Evolutionary conservation across 2,113 vertebrate species (phyloP), one percentile per base, ranked within the genome.

Genomic region (Passer montanus): DNA sequence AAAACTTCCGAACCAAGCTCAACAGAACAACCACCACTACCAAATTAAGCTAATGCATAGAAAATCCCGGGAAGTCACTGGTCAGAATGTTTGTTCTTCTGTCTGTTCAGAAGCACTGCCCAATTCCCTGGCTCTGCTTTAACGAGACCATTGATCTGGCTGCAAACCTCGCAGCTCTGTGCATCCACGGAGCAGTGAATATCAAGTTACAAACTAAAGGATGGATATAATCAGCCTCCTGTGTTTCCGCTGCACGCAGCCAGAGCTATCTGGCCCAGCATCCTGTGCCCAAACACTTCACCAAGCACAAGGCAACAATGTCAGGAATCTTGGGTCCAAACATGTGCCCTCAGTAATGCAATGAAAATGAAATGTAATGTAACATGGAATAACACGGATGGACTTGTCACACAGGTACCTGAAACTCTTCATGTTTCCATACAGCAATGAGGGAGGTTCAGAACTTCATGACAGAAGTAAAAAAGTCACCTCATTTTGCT

Each of bases 201-300:
- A 93, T 90, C 90, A 78, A 63, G 68, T 94, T 96, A 59, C 88
- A 70, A 92, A 90, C 39, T 4, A 20, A 35, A 46, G 88, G 64
- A 84, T 80, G 91, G 67, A 86, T 58, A 80, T 46, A 91, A 88
- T 80, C 64, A 72, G 85, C 55, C 82, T 44, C 30, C 92, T 56
- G 83, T 78, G 72, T 78, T 93, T 56, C 72, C 1, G 2, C 64
- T 27, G 56, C 1, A n/a, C 1, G 2, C n/a, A 49, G 53, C 47
- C 46, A 84, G 67, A 47, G 49, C 67, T 41, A 5, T 52, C 73
- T 19, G 58, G 67, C 70, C 85, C 90, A 44, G 70, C 82, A 69
- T 9, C 78, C 49, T n/a, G 9, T 4, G 26, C 17, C 62, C 74
- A 64, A 90, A 69, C 49, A 23, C 35, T 52, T 53, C 4, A 21